Evolutionary conservation across 2,113 vertebrate genomes (phyloP).

Genomic region (Tetrao urogallus): DNA sequence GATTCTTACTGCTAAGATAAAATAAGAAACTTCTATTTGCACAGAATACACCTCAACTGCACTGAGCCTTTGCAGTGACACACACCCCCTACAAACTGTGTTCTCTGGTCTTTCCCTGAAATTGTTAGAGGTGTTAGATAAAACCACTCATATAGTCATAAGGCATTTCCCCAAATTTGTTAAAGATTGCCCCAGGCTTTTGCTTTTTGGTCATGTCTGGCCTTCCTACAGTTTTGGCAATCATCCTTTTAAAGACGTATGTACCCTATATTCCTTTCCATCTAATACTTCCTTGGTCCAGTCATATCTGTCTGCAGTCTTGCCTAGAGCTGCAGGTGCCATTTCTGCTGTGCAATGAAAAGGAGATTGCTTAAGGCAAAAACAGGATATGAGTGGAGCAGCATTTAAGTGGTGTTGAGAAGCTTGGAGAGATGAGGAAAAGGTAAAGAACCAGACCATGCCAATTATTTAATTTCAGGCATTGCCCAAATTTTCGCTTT

Average conservation of each 20-base stretch:
- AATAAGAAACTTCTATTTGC: not conserved
- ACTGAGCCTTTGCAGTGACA: not conserved
- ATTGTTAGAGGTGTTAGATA: not conserved
- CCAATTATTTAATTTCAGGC: not conserved
- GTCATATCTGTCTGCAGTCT: not conserved
- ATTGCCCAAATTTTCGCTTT: not conserved
- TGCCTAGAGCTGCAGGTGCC: not conserved
- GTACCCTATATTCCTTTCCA: not conserved
- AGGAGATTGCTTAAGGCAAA: not conserved
- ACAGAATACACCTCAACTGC: not conserved
- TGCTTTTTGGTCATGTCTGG: not conserved
- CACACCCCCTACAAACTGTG: not conserved
- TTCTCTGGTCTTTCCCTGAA: not conserved
- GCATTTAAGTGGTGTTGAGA: not conserved
- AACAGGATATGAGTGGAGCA: not conserved
- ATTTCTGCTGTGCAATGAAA: not conserved
- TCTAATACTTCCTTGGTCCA: not conserved
- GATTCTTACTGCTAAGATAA: not conserved
- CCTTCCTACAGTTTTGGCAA: not conserved
- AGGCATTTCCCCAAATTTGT: not conserved
- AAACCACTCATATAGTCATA: not conserved
- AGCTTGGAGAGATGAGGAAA: not conserved
- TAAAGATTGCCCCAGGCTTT: not conserved
- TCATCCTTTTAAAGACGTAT: not conserved
- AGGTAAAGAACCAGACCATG: not conserved